These are phyloP conservation scores for Phylloscopus trochilus DNA, from an alignment of 2,113 vertebrate genomes.

Conservation along the genomic window DNA sequence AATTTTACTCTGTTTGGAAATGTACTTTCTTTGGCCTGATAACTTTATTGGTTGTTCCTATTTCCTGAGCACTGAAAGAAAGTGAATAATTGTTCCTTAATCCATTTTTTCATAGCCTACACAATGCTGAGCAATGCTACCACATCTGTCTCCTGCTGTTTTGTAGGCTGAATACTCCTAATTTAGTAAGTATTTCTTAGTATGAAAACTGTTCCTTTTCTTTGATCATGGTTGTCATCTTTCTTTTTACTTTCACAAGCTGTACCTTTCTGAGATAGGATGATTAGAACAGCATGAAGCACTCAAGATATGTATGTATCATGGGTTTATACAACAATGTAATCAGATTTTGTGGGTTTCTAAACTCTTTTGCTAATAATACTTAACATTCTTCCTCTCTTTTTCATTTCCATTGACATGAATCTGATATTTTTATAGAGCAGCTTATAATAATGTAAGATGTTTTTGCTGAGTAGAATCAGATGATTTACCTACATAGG, in stretches of 20 bases:
- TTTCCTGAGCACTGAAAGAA: neutral
- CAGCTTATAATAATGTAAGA: neutral
- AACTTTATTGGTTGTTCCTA: neutral
- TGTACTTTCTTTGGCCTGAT: neutral
- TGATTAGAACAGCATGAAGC: neutral
- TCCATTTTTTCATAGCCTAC: neutral
- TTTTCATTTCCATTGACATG: neutral
- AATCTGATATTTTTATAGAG: neutral
- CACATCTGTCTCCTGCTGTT: neutral
- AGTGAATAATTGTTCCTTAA: neutral
- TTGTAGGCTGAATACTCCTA: neutral
- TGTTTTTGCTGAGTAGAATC: neutral
- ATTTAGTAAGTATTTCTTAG: neutral
- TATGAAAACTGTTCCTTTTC: neutral
- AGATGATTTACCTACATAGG: neutral
- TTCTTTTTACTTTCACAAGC: neutral
- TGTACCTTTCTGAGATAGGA: neutral
- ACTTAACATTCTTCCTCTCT: neutral
- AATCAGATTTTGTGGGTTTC: neutral
- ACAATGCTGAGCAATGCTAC: neutral
- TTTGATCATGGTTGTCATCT: slow-evolving; percentile 8
- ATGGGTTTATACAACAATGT: neutral
- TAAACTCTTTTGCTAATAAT: neutral
- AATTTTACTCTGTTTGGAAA: neutral
- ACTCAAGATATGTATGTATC: neutral